These are phyloP conservation scores for Lucifuga dentata DNA, from an alignment of 2,113 vertebrate genomes.

Conservation along the genomic window DNA sequence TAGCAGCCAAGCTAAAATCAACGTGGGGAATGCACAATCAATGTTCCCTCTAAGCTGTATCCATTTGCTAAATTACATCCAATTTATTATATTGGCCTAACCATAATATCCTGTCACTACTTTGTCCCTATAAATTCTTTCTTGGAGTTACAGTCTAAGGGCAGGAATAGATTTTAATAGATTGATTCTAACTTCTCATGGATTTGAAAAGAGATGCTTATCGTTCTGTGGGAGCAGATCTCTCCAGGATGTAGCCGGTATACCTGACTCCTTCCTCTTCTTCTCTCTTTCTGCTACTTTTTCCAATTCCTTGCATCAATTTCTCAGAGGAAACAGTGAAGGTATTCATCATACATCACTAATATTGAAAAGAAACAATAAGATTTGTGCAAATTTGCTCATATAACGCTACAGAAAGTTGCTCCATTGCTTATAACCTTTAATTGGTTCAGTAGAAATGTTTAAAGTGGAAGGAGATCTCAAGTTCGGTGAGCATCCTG, in stretches of 20 bases:
- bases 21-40: neutral
- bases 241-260: too few species aligned
- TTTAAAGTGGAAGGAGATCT: slow-evolving; percentile 47
- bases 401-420: too few species aligned
- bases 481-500: slow-evolving; percentile 16
- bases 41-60: too few species aligned
- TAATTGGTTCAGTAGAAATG: slow-evolving; percentile 20
- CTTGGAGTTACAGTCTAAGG: too few species aligned
- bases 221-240: too few species aligned
- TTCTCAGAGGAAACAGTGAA: slow-evolving; percentile 6
- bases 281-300: neutral
- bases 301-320: neutral
- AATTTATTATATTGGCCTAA: neutral
- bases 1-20: neutral
- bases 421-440: too few species aligned
- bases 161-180: slow-evolving; percentile 4
- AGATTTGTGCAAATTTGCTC: slow-evolving; percentile 60
- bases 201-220: too few species aligned
- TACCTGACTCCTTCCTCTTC: too few species aligned
- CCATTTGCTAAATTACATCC: too few species aligned
- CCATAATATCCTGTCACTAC: neutral
- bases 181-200: too few species aligned
- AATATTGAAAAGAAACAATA: slow-evolving; percentile 55
- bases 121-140: neutral
- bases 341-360: slow-evolving; percentile 47